Base-by-base conservation (phyloP, 2,113 vertebrate species). In the Patagioenas fasciata region DNA sequence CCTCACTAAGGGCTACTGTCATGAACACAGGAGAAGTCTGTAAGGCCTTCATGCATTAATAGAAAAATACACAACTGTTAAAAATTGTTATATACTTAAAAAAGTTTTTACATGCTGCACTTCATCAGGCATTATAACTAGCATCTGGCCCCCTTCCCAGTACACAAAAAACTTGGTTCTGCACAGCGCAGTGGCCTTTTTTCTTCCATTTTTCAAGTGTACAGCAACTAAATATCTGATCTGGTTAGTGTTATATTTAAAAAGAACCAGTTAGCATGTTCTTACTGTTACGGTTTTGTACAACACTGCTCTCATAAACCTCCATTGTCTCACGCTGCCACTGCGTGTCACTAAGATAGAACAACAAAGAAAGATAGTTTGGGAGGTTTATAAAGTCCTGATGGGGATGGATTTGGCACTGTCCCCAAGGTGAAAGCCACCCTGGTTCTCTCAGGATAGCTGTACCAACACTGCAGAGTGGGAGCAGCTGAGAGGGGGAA, bases 331-430 rank as follows among this genome's bases (percentile, higher is more conserved):
- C 57, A 53, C 23, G 79, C 40, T 0, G 0, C 90, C 92, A 96
- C 92, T 95, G 85, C 19, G 42, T 91, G 88, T 95, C 95, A 95
- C 90, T 94, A 89, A 85, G 93, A 93, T 81, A 88, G 62, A 91
- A 60, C 20, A 94, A 70, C 18, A 87, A 84, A 93, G 48, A 54
- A 15, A 66, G 26, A 34, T 11, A 38, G 72, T 71, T 48, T 8
- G 13, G 36, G 44, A 82, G 12, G 23, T 61, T 85, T 67, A n/a
- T 12, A 28, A 44, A 82, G 6, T 75, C 47, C 23, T 36, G 13
- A n/a, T 77, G 28, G 7, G 8, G 51, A 88, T 19, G 56, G 44
- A 88, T 23, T 31, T 47, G 20, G 54, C 28, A 69, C n/a, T 23
- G 17, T 2, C 24, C 19, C 64, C 38, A 54, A 54, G 16, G 47